Base-by-base conservation (phyloP, 2,113 vertebrate genomes). In the Mola mola region DNA sequence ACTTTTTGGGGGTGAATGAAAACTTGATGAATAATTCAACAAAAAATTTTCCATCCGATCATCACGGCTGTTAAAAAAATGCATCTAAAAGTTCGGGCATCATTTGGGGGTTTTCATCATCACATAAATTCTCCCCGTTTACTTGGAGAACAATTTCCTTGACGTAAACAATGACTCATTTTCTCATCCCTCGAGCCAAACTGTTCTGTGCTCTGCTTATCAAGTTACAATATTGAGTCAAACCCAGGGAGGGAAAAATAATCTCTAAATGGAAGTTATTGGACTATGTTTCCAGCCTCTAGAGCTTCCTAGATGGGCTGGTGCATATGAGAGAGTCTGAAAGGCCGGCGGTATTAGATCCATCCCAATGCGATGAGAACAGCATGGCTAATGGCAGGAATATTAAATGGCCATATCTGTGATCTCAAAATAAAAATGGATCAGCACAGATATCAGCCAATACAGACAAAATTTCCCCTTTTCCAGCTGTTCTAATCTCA, bases 181-280 rank as follows among this genome's bases (percentile, higher is more conserved):
- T 65, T 62, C 65, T 44, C 31, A 40, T 38, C 34, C 47, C 50
- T 13, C 6, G 55, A 65, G 52, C 69, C 16, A 61, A 48, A 83
- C 25, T 8, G 16, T 53, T 53, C 12, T 13, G 22, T 49, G 28
- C 29, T 49, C 43, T 36, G 33, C 20, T 66, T 49, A 81, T 87
- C 17, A 46, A 44, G 42, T 72, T 67, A 61, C 11, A 52, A 29
- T 61, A 57, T 73, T 59, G 55, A 57, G 65, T 62, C 48, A 62
- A 73, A 74, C 21, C 64, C 66, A 55, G 40, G 56, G 42, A 63
- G 73, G 31, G n/a, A 62, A 38, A 70, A 60, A 66, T 65, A 33
- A 67, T 49, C 46, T 44, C 22, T 61, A 66, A 73, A 71, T 55
- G 16, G 62, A 66, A 72, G 50, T 72, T 65, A 81, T 60, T 73